Conservation (phyloP, 2,113 vertebrate genomes). For the Phylloscopus trochiloides region DNA sequence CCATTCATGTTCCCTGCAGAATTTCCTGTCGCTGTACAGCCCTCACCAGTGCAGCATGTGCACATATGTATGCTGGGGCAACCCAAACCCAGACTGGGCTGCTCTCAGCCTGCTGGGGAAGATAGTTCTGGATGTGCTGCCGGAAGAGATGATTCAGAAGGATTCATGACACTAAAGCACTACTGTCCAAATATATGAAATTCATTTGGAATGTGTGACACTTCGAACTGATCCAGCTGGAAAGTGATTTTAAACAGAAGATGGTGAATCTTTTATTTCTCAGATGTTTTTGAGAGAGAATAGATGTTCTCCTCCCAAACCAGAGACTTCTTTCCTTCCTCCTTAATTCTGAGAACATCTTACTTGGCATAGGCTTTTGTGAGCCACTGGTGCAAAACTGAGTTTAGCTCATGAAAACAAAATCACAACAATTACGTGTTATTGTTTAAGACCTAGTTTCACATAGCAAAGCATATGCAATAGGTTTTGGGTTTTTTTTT, state of each 20-base stretch:
- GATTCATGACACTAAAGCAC: not conserved
- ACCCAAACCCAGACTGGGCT: not conserved
- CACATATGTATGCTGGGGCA: not conserved
- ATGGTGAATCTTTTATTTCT: not conserved
- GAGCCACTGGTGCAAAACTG: not conserved
- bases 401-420: conserved; percentile 13
- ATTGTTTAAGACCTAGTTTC: not conserved
- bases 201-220: not conserved
- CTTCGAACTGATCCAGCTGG: not conserved
- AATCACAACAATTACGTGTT: not conserved
- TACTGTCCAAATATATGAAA: not conserved
- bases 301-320: not conserved
- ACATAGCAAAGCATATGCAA: not conserved
- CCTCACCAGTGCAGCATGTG: not conserved
- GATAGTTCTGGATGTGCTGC: not conserved
- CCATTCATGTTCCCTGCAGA: not conserved
- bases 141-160: conserved; percentile 13
- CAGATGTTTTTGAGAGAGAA: not conserved
- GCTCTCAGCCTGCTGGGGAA: not conserved
- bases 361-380: not conserved
- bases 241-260: conserved; percentile 2
- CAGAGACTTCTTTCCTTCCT: not conserved
- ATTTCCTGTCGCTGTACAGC: not conserved
- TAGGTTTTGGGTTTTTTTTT: not conserved
- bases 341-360: conserved; percentile 6